These are phyloP conservation scores for Eurytoma californica DNA, from an alignment of 2,888 invertebrate species.

Conservation along the genomic window DNA sequence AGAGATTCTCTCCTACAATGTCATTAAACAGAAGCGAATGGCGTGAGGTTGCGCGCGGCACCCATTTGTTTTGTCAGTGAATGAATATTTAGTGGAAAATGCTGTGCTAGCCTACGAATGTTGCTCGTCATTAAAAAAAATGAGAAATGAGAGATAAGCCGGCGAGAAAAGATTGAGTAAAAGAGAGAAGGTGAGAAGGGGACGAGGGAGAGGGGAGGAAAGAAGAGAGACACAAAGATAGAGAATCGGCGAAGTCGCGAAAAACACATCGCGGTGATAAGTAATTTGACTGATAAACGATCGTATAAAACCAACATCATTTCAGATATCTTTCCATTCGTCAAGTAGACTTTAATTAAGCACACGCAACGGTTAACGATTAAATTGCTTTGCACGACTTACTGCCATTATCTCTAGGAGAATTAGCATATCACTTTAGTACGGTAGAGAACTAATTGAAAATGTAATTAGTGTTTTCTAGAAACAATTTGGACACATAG, in stretches of 20 bases:
- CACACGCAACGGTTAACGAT: not conserved
- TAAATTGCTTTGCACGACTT: no score
- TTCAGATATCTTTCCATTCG: constrained; percentile 53
- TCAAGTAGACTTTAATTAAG: constrained; percentile 6
- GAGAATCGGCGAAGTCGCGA: constrained; percentile 19
- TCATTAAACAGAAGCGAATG: not conserved
- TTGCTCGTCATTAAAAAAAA: no score
- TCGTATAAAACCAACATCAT: constrained; percentile 65
- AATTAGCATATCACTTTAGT: no score
- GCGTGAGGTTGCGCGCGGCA: not conserved
- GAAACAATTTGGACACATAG: no score
- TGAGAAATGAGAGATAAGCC: not conserved
- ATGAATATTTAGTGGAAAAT: not conserved
- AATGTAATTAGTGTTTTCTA: no score
- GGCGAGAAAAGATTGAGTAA: not conserved
- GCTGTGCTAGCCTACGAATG: no score
- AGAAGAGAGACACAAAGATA: not conserved
- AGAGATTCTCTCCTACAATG: not conserved
- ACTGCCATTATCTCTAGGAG: no score
- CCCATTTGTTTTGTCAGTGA: not conserved
- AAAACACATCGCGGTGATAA: constrained; percentile 61
- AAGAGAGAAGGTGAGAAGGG: not conserved
- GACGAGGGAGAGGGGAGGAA: not conserved
- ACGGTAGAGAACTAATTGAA: no score
- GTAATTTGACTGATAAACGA: constrained; percentile 64